A percentile compares a stretch with the other conserved stretches of the same genome.
These are phyloP conservation scores for Pitangus sulphuratus DNA, from an alignment of 2,797 vertebrate genomes.

Conservation along the genomic window DNA sequence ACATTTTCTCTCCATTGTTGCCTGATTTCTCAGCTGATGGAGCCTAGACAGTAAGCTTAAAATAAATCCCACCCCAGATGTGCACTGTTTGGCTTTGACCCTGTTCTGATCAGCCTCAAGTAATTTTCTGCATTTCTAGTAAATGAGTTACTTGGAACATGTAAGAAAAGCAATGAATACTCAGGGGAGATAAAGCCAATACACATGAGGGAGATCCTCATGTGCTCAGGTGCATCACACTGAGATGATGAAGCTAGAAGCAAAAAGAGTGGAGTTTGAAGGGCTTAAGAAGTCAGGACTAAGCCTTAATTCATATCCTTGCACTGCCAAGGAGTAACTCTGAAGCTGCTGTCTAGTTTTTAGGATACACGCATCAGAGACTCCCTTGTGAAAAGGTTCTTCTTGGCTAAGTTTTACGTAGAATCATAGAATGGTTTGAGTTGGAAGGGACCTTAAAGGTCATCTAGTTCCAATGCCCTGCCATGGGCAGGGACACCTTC, in stretches of 20 bases:
- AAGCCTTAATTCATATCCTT: not conserved
- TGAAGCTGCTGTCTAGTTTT: not conserved
- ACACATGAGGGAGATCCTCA: not conserved
- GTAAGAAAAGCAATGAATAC: not conserved
- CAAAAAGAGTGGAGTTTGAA: not conserved
- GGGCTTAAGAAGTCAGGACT: not conserved
- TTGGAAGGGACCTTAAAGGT: not conserved
- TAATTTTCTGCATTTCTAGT: not conserved
- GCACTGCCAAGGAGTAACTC: not conserved
- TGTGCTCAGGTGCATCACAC: not conserved
- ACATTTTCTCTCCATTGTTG: not conserved
- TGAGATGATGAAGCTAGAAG: not conserved
- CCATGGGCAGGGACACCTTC: not conserved
- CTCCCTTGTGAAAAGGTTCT: not conserved
- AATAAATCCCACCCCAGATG: not conserved
- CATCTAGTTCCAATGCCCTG: not conserved
- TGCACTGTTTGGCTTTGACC: not conserved
- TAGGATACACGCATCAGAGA: not conserved
- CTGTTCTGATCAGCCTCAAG: not conserved
- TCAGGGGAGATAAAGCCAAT: not conserved
- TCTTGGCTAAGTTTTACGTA: not conserved
- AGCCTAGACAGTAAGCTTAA: not conserved
- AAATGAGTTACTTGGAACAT: not conserved
- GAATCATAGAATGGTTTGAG: not conserved
- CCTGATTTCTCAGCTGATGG: not conserved